phyloP scores from a whole-genome alignment of 1,140 invertebrate genomes.

The Tribolium madens region DNA sequence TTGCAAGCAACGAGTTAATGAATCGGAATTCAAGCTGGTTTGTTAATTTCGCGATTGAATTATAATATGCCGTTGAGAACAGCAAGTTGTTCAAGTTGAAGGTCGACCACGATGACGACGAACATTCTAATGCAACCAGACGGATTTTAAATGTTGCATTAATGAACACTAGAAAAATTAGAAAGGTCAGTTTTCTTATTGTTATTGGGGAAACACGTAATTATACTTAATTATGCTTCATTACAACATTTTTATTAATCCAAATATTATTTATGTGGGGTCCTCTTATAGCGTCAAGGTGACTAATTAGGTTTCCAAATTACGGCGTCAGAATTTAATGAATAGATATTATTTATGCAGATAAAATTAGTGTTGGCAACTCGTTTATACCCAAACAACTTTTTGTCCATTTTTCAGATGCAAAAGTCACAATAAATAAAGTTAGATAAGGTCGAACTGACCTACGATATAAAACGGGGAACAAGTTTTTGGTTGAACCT shows the following conservation, averaged over 20 bases:
- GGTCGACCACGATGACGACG: constrained; percentile 41
- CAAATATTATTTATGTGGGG: too few relatives aligned
- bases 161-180: constrained; percentile 43
- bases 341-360: constrained; percentile 3
- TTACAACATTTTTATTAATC: not conserved
- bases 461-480: not conserved
- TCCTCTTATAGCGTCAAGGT: too few relatives aligned
- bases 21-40: constrained; percentile 47
- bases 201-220: not conserved
- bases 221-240: not conserved
- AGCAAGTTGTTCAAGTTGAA: constrained; percentile 47
- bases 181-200: constrained; percentile 44
- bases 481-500: constrained; percentile 9
- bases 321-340: not conserved
- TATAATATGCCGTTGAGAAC: constrained; percentile 43
- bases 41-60: constrained; percentile 36
- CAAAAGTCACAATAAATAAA: constrained; percentile 22
- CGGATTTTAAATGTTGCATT: constrained; percentile 44
- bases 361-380: constrained; percentile 1
- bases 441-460: constrained; percentile 29
- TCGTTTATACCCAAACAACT: constrained; percentile 19
- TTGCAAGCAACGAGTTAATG: constrained; percentile 36
- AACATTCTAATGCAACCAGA: constrained; percentile 43
- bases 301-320: not conserved
- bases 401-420: constrained; percentile 2